A percentile compares a stretch with the other conserved stretches of the same genome.
Evolutionary conservation across 2,113 vertebrate genomes (phyloP).

Genomic region (Thymallus thymallus): DNA sequence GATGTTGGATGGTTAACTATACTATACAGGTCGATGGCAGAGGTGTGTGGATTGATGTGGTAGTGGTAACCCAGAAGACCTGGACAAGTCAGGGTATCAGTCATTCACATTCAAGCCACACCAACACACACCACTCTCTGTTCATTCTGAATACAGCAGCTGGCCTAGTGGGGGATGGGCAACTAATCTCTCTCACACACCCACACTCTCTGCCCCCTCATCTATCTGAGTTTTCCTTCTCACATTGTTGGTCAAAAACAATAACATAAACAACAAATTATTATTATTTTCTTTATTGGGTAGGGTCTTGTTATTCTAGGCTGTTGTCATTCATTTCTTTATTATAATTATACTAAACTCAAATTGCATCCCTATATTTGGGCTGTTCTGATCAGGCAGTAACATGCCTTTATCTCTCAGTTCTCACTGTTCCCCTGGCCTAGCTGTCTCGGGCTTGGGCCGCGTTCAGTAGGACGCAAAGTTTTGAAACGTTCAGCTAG

Average conservation of each 20-base stretch:
- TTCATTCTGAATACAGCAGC: conserved; percentile 50
- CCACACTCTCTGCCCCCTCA: background rate
- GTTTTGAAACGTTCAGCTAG: no score
- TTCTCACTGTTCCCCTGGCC: conserved; percentile 25
- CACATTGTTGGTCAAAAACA: background rate
- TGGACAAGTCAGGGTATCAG: no score
- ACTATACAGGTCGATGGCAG: no score
- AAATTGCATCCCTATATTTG: no score
- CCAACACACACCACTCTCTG: background rate
- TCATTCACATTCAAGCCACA: no score
- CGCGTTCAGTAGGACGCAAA: no score
- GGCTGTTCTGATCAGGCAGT: no score
- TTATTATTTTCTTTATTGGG: background rate
- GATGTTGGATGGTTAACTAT: no score
- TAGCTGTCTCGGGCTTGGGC: background rate
- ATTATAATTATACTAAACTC: no score
- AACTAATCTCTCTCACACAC: conserved; percentile 45
- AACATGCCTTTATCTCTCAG: conserved; percentile 4
- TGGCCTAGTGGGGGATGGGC: conserved; percentile 53
- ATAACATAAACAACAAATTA: background rate
- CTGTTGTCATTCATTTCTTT: no score
- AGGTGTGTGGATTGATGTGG: no score
- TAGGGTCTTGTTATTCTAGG: background rate
- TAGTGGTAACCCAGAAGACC: no score
- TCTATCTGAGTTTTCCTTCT: background rate